Evolutionary conservation across 2,113 vertebrate species (phyloP), one percentile per base, ranked within the genome.

Genomic region (Sphaerodactylus townsendi): DNA sequence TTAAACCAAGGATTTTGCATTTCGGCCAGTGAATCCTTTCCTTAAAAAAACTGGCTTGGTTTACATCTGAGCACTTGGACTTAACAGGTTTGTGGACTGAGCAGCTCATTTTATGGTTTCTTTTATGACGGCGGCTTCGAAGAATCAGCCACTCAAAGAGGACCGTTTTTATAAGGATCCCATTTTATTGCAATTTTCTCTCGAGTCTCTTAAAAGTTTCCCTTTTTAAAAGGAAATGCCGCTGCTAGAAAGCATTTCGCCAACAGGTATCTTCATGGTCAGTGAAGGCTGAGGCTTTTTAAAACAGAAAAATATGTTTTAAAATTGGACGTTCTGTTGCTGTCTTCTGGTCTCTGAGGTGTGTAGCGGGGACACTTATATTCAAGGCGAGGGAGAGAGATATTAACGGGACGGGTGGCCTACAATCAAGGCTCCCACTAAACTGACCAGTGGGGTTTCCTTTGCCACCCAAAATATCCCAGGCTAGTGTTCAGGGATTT

Each of bases 221-320:
- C 82, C 92, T 92, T 94, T 95, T 94, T 95, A 88, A 86, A 87
- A 93, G 87, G 84, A 93, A 94, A 87, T 93, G 77, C 87, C 93
- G 92, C 93, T 94, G 95, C 95, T 95, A 88, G 91, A 92, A 89
- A 92, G 76, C 85, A 91, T 90, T 92, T 94, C 91, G 90, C 93
- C 85, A 95, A 84, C 87, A 94, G 92, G 93, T 94, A 95, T 95
- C 93, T 78, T 87, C 85, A 86, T 94, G 39, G 33, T 44, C 33
- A 46, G 87, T 95, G 89, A 93, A 90, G 92, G 94, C 79, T 73
- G 64, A 85, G 91, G 85, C 94, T 94, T 89, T 84, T 93, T 94
- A 94, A 93, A 81, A 2, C 44, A 91, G 79, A 85, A 37, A 35
- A 35, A 69, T 37, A 21, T 21, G 3, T 37, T 69, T 37, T 37